These are phyloP conservation scores for Aleadryas rufinucha DNA, from an alignment of 2,113 vertebrate genomes.

Conservation along the genomic window DNA sequence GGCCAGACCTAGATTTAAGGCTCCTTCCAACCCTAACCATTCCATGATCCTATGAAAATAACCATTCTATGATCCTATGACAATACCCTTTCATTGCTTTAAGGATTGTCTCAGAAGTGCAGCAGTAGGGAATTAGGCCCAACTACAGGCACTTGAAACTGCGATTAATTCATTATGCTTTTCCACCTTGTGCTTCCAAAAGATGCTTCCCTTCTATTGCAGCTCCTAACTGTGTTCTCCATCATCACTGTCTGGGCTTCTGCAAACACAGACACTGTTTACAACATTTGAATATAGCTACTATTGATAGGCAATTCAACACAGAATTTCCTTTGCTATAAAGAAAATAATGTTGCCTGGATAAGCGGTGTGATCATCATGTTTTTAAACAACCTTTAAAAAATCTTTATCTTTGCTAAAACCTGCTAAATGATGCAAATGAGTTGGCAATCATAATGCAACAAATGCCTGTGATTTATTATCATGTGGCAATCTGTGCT, in stretches of 20 bases:
- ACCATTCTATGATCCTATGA: neutral
- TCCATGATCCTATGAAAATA: neutral
- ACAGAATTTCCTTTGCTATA: neutral
- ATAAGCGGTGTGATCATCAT: neutral
- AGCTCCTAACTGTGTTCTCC: neutral
- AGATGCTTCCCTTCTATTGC: neutral
- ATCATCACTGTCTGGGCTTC: neutral
- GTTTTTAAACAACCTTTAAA: slow-evolving; percentile 1
- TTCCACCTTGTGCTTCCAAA: neutral
- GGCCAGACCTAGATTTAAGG: neutral
- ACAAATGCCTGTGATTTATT: neutral
- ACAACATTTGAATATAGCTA: neutral
- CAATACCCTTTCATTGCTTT: neutral
- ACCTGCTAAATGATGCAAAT: neutral
- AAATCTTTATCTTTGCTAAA: neutral
- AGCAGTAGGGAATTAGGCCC: neutral
- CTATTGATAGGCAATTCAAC: neutral
- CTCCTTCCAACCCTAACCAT: neutral
- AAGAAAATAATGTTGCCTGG: neutral
- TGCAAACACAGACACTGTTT: neutral
- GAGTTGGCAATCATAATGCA: neutral
- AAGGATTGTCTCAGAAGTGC: neutral
- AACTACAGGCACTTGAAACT: neutral
- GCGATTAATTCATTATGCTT: neutral
- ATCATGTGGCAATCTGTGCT: neutral